phyloP scores from a whole-genome alignment of 2,797 vertebrate species.

The Syngnathus acus region DNA sequence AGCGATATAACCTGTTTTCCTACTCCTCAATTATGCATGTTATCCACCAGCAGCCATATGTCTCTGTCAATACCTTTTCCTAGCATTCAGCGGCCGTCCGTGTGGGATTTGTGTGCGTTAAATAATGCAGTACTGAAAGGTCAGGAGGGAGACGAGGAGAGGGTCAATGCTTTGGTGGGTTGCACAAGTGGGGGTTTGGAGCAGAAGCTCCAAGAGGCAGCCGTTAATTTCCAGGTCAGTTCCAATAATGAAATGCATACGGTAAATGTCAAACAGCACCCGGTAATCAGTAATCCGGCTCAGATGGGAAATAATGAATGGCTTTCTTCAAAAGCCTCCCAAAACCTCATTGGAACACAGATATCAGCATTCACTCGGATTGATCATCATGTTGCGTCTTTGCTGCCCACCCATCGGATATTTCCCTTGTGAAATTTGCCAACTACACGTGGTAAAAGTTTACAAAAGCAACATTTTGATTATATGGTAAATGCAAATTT shows the following conservation, averaged over 20 bases:
- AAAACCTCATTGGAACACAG: constrained; percentile 38
- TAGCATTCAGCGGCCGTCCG: constrained; percentile 59
- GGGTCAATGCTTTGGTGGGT: constrained; percentile 62
- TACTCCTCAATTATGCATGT: constrained; percentile 73
- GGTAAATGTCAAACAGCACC: constrained; percentile 76
- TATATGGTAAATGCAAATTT: no score
- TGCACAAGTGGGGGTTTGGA: constrained; percentile 25
- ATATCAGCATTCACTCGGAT: constrained; percentile 20
- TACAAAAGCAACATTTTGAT: no score
- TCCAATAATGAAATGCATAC: constrained; percentile 78
- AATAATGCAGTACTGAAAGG: constrained; percentile 78
- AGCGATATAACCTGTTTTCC: constrained; percentile 65
- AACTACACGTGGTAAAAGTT: not conserved
- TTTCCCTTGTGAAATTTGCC: not conserved
- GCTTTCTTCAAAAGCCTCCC: constrained; percentile 59
- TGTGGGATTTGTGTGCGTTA: constrained; percentile 74
- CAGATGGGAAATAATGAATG: constrained; percentile 74
- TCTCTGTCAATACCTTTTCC: constrained; percentile 75
- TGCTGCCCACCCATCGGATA: not conserved
- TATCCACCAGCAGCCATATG: constrained; percentile 68
- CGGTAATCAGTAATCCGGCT: constrained; percentile 65
- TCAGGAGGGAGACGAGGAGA: constrained; percentile 62
- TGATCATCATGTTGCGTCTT: not conserved
- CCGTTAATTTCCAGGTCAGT: constrained; percentile 77
- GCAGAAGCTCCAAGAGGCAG: constrained; percentile 52